phyloP scores from a whole-genome alignment of 2,888 invertebrate species.

The Dryocosmus kuriphilus region DNA sequence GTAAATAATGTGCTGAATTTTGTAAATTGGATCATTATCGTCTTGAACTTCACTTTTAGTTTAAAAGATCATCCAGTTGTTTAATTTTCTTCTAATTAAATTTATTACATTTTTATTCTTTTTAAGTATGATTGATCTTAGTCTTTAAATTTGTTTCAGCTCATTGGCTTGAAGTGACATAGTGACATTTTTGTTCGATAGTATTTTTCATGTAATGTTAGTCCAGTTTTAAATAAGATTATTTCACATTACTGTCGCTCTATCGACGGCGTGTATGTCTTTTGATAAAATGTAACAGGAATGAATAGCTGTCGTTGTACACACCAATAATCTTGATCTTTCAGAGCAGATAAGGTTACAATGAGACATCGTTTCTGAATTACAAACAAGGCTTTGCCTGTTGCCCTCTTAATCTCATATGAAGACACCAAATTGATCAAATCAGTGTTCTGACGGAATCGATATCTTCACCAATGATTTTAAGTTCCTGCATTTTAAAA shows the following conservation, averaged over 20 bases:
- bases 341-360: neutral
- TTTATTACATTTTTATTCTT: no score
- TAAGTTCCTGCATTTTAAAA: neutral
- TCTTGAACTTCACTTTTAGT: no score
- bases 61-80: no score
- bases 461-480: neutral
- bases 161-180: neutral
- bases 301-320: neutral
- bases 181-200: neutral
- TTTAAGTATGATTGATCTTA: no score
- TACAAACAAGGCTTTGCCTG: neutral
- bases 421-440: neutral
- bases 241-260: neutral
- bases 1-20: no score
- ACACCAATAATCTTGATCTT: neutral
- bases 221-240: neutral
- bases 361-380: neutral
- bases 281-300: neutral
- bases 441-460: neutral
- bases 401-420: neutral
- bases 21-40: no score
- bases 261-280: neutral
- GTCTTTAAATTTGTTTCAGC: neutral
- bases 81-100: no score
- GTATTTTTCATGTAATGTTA: neutral